A percentile compares a stretch with the other conserved stretches of the same genome.
phyloP scores from a whole-genome alignment of 2,113 vertebrate species.

The Ornithorhynchus anatinus region DNA sequence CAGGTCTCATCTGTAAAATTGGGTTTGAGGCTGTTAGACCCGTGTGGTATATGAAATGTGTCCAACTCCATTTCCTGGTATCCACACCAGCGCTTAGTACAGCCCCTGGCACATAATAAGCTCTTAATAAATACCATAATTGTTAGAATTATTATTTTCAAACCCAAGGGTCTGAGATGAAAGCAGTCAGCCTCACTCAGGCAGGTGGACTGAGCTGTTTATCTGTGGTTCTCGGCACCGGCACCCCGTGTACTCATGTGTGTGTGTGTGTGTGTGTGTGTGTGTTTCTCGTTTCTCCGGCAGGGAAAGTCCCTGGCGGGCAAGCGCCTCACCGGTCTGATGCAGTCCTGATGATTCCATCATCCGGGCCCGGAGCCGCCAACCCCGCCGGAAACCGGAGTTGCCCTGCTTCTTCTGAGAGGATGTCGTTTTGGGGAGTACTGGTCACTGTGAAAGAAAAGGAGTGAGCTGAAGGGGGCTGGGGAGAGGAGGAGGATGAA shows the following conservation, averaged over 20 bases:
- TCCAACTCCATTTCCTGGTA: not conserved
- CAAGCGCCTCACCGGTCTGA: slow-evolving; percentile 94
- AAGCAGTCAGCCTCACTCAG: slow-evolving; percentile 22
- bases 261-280: slow-evolving; percentile 7
- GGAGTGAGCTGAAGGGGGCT: not conserved
- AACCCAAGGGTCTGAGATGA: not conserved
- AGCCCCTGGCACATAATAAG: not conserved
- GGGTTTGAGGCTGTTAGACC: too few relatives aligned
- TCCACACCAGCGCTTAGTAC: not conserved
- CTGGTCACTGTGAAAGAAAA: slow-evolving; percentile 53
- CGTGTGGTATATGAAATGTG: not conserved
- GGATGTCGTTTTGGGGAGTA: slow-evolving; percentile 50
- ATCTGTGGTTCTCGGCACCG: not conserved
- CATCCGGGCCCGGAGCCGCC: slow-evolving; percentile 1
- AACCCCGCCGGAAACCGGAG: slow-evolving; percentile 27
- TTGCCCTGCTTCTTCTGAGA: slow-evolving; percentile 32
- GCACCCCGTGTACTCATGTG: not conserved
- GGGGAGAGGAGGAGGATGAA: not conserved
- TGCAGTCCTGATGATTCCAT: slow-evolving; percentile 92
- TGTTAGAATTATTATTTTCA: not conserved
- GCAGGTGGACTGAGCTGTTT: not conserved
- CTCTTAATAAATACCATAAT: not conserved
- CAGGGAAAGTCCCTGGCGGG: slow-evolving; percentile 94
- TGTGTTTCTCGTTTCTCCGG: slow-evolving; percentile 45
- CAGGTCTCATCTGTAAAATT: too few relatives aligned